phyloP scores from a whole-genome alignment of 2,113 vertebrate genomes.

The Dipodomys stephensi region DNA sequence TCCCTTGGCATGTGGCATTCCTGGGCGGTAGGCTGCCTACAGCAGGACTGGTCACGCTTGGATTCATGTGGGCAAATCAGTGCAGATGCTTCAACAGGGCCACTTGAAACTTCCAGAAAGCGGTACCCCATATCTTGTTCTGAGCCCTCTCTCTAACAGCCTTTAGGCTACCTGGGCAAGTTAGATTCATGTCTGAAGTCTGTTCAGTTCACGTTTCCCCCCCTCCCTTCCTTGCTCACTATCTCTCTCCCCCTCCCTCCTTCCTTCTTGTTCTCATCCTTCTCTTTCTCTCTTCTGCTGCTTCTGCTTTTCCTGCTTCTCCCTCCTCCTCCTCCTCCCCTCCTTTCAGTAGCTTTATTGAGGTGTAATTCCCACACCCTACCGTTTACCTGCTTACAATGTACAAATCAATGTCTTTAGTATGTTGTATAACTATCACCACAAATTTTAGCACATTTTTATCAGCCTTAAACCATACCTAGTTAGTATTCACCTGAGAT shows the following conservation, averaged over 20 bases:
- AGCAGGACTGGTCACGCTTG: not conserved
- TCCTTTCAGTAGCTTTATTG: not conserved
- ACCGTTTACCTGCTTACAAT: not conserved
- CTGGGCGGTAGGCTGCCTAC: not conserved
- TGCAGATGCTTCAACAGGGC: not conserved
- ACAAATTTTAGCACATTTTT: conserved; percentile 42
- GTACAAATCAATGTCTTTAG: not conserved
- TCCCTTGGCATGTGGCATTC: not conserved
- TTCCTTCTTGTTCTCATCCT: not conserved
- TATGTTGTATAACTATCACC: not conserved
- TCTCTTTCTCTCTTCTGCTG: not conserved
- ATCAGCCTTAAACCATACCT: not conserved
- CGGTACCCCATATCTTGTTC: not conserved
- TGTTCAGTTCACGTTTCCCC: not conserved
- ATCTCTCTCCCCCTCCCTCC: not conserved
- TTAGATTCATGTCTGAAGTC: not conserved
- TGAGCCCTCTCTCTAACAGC: not conserved
- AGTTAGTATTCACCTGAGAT: not conserved
- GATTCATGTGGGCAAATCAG: conserved; percentile 36
- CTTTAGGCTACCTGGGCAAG: not conserved
- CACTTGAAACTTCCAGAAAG: not conserved
- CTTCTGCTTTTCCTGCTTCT: not conserved
- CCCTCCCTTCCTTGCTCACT: not conserved
- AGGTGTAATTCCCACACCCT: not conserved
- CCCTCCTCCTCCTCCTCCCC: not conserved